These are phyloP conservation scores for Spodoptera exigua DNA, from an alignment of 2,888 invertebrate genomes.

Conservation along the genomic window DNA sequence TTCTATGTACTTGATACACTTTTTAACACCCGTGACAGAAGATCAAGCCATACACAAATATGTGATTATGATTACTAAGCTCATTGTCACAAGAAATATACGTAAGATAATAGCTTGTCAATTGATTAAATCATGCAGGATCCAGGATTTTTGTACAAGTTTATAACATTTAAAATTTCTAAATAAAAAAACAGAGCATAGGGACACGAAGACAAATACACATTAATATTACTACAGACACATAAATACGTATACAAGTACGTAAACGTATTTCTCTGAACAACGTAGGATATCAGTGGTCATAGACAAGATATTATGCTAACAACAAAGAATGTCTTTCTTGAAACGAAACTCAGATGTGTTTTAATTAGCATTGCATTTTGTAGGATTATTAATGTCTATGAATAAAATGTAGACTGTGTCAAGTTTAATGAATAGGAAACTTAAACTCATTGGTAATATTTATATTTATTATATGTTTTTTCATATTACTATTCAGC, in stretches of 20 bases:
- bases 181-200: slow-evolving; percentile 60
- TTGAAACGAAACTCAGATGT: not conserved
- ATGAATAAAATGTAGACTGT: slow-evolving; percentile 3
- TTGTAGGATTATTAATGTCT: slow-evolving; percentile 29
- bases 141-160: slow-evolving; percentile 27
- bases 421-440: too few relatives aligned
- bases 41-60: slow-evolving; percentile 65
- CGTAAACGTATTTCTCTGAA: slow-evolving; percentile 11
- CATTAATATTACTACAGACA: slow-evolving; percentile 48
- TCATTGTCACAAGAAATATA: slow-evolving; percentile 52
- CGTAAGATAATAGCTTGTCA: slow-evolving; percentile 40
- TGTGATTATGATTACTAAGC: slow-evolving; percentile 34
- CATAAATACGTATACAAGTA: slow-evolving; percentile 37
- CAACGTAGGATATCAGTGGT: slow-evolving; percentile 17
- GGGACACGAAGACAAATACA: slow-evolving; percentile 74
- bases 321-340: slow-evolving; percentile 11
- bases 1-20: slow-evolving; percentile 41
- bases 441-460: too few relatives aligned
- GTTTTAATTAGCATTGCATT: slow-evolving; percentile 7
- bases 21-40: slow-evolving; percentile 57
- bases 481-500: too few relatives aligned
- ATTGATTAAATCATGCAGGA: slow-evolving; percentile 55
- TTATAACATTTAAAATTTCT: slow-evolving; percentile 54
- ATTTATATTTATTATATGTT: too few relatives aligned
- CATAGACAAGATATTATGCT: slow-evolving; percentile 31